Conservation (phyloP, 1,140 invertebrate species). For the Eriosoma lanigerum region DNA sequence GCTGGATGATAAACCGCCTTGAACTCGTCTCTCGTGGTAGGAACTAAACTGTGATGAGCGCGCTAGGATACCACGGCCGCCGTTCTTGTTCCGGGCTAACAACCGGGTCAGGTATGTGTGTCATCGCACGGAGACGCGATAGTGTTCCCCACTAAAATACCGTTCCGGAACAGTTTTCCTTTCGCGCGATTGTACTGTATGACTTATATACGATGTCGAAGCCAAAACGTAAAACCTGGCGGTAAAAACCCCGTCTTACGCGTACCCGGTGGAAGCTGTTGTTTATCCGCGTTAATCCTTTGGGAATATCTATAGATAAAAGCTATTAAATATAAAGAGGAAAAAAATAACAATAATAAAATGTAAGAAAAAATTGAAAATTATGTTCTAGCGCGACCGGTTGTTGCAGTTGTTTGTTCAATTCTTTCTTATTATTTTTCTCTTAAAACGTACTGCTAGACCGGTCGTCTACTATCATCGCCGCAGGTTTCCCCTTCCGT, state of each 20-base stretch:
- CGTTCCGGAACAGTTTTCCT: constrained; percentile 50
- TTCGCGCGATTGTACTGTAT: background rate
- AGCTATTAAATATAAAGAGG: too few species aligned
- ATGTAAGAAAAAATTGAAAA: too few species aligned
- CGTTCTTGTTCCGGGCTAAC: constrained; percentile 49
- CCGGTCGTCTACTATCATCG: too few species aligned
- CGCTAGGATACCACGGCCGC: constrained; percentile 36
- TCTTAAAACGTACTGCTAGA: too few species aligned
- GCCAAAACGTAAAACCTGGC: background rate
- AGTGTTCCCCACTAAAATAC: constrained; percentile 41
- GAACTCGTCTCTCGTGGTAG: constrained; percentile 46
- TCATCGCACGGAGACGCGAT: background rate
- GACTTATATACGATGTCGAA: background rate
- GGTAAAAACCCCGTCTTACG: constrained; percentile 28
- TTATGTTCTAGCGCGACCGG: too few species aligned
- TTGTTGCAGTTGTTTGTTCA: too few species aligned
- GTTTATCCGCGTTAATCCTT: background rate
- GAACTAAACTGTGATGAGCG: constrained; percentile 36
- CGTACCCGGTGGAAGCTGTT: background rate
- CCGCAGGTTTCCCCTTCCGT: too few species aligned
- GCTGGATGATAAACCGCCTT: constrained; percentile 35
- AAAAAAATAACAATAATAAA: too few species aligned
- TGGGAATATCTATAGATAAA: background rate
- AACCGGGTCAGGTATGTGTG: constrained; percentile 52
- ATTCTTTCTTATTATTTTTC: too few species aligned